A percentile compares a stretch with the other conserved stretches of the same genome.
Conservation (phyloP, 1,140 invertebrate genomes). For the Aricia agestis region DNA sequence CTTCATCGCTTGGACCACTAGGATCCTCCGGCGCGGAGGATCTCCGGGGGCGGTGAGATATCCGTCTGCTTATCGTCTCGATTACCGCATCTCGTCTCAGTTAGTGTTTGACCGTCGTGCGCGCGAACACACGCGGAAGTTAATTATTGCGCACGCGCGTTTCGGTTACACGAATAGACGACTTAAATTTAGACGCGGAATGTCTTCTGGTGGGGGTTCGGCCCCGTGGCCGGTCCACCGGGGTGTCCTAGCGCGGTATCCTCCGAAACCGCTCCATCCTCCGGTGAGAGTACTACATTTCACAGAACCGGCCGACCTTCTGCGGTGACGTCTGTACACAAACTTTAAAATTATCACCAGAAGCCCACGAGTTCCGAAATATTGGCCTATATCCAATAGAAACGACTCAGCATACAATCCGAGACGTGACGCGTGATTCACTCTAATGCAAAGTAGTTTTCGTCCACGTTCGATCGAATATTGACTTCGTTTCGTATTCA, state of each 20-base stretch:
- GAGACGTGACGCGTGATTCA: conserved; percentile 55
- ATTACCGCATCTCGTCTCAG: conserved; percentile 56
- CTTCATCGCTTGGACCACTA: conserved; percentile 57
- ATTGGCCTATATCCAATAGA: conserved; percentile 72
- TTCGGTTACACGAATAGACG: conserved; percentile 62
- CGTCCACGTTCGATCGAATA: conserved; percentile 42
- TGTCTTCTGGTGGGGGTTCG: conserved; percentile 75
- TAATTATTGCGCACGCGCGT: conserved; percentile 67
- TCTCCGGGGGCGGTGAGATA: conserved; percentile 67
- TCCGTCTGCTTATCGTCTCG: conserved; percentile 57
- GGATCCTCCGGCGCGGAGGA: conserved; percentile 63
- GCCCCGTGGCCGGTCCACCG: conserved; percentile 83
- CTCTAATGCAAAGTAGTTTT: conserved; percentile 64
- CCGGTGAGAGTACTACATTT: conserved; percentile 59
- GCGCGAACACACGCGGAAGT: conserved; percentile 70
- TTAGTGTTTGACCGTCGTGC: conserved; percentile 64
- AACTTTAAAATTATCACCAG: conserved; percentile 61
- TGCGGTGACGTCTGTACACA: conserved; percentile 57
- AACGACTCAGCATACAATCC: conserved; percentile 54
- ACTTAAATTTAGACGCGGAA: conserved; percentile 70
- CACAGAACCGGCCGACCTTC: conserved; percentile 47
- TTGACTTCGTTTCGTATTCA: conserved; percentile 30
- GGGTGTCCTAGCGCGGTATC: conserved; percentile 77
- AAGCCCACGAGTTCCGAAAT: conserved; percentile 53
- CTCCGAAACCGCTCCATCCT: conserved; percentile 65